Evolutionary conservation across 2,888 invertebrate genomes (phyloP), one percentile per base, ranked within the genome.

Genomic region (Tachina fera): DNA sequence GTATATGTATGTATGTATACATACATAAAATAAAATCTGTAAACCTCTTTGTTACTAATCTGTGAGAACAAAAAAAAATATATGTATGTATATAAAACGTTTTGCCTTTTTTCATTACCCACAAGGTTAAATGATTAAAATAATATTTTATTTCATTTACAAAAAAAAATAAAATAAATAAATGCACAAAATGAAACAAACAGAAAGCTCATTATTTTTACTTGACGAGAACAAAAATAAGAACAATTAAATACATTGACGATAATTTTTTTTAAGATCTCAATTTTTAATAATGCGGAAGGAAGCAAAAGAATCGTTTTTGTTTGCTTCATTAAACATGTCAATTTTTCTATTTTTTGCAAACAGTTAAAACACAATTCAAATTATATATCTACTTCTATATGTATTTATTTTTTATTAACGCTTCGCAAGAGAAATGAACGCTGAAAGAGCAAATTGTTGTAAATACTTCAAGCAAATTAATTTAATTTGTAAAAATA

Each of bases 291-390:
- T 39, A 14, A 70, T 49, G 81, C 81, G 84, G 81, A 84, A 84
- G 84, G 76, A 84, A 84, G 60, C 77, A 41, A 43, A n/a, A 81
- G 71, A 60, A 75, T 39, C 6, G 10, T 9, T 47, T 72, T 22
- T 65, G 1, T 63, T 53, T 47, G 9, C 58, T 4, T 47, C 53
- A 63, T 65, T 76, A 60, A 13, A 58, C 31, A 31, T 77, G 74
- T 61, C 53, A 58, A 56, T 61, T 65, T 51, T 71, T 60, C 31
- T 47, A 51, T 67, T 82, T 67, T 82, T 72, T 31, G 47, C 74
- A 74, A 80, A 75, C 58, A 80, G 75, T 70, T 70, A 68, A 77
- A 68, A 58, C 16, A 58, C 16, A 43, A 75, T 39, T 67, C 49
- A 65, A 65, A 72, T 31, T 67, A 31, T 22, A 60, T 39, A 61